phyloP scores from a whole-genome alignment of 2,888 invertebrate genomes.

The Drosophila greeni region DNA sequence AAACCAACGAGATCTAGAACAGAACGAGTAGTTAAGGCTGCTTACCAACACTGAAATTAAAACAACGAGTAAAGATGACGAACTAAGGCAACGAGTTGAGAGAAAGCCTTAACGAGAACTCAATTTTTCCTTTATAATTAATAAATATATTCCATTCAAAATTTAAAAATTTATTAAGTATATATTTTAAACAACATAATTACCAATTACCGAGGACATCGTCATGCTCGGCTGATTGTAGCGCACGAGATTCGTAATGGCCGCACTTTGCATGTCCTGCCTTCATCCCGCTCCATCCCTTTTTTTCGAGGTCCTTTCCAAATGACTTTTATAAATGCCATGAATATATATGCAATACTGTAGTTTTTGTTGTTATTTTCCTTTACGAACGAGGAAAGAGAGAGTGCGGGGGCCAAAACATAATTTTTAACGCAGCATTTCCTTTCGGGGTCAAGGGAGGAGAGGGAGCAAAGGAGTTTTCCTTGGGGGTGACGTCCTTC shows the following conservation, averaged over 20 bases:
- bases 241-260: constrained; percentile 51
- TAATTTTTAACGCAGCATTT: constrained; percentile 71
- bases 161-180: not conserved
- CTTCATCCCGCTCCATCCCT: not conserved
- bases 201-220: not conserved
- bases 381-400: not conserved
- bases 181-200: not conserved
- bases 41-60: too few relatives aligned
- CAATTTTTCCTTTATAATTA: not conserved
- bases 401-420: constrained; percentile 38
- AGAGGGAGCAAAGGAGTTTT: not conserved
- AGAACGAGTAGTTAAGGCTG: too few relatives aligned
- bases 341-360: constrained; percentile 51
- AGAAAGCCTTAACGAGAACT: not conserved
- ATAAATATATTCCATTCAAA: too few relatives aligned
- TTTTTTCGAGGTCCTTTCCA: constrained; percentile 37
- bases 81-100: not conserved
- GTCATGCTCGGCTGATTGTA: constrained; percentile 28
- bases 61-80: too few relatives aligned
- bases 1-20: too few relatives aligned
- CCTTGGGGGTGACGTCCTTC: constrained; percentile 15
- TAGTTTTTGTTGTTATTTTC: constrained; percentile 28
- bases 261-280: constrained; percentile 55
- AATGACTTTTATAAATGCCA: constrained; percentile 71
- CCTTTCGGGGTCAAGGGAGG: constrained; percentile 25